Evolutionary conservation across 92 coral and sea anemone species (phyloP), one percentile per base, ranked within the genome.

Genomic region (Chrysogorgia sp.): DNA sequence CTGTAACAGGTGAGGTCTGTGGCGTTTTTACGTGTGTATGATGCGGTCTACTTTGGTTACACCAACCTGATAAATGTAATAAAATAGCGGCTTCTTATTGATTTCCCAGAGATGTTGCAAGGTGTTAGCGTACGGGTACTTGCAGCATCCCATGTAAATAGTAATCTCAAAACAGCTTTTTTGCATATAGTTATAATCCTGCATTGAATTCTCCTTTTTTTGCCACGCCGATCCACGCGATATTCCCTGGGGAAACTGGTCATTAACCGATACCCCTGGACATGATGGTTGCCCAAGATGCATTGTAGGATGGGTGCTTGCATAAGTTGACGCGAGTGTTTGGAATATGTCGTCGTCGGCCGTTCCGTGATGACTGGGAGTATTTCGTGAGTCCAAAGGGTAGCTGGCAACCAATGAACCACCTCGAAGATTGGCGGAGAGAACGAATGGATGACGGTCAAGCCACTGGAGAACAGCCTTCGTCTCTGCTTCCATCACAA

Each of bases 271-370:
- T 52, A 75, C 84, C 43, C 98, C 98, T 76, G 98, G 98, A 33
- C 98, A 93, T 32, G 91, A 83, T 2, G 98, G 98, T 52, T 91
- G 92, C 83, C 98, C 98, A 83, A 84, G 80, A 84, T 93, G 97
- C 98, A 93, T 93, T 65, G 92, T 85, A 56, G 99, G 97, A 62
- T 96, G 97, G 7, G 89, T 61, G 40, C 87, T 91, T 58, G 99
- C 88, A 58, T 96, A 96, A 32, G 88, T 65, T 14, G 88, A 74
- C 79, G 99, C 96, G 56, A 96, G 83, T 78, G 76, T 80, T 50
- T 84, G 96, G 87, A 96, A 91, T 55, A 96, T 85, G 68, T 90
- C 99, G 70, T 96, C 94, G 50, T 96, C 99, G 32, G 92, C 90
- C 33, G 92, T 82, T 41, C 88, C 88, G 85, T 89, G 88, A 40